Base-by-base conservation (phyloP, 2,797 vertebrate genomes). In the Sebastes steindachneri region DNA sequence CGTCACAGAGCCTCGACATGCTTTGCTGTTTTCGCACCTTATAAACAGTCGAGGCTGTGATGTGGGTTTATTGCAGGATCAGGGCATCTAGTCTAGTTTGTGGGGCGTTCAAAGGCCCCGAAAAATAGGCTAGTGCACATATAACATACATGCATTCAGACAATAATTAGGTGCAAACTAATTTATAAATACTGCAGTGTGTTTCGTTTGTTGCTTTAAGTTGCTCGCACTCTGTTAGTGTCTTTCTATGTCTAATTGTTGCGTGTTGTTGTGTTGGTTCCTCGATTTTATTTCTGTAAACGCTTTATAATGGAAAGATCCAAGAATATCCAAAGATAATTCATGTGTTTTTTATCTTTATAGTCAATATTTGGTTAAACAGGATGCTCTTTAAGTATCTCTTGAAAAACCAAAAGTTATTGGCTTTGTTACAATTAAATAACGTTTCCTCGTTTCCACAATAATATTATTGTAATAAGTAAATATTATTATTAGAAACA, bases 11-110 rank as follows among this genome's bases (percentile, higher is more conserved):
- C 64, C 75, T 77, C 63, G 10, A 41, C 84, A 72, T 79, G 84
- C 82, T 84, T 68, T 68, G 68, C 79, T 76, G 54, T 75, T 86
- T 92, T 93, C 86, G 84, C 94, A 94, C 90, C 96, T 97, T 96
- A 97, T 98, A 98, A 98, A 98, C 89, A 94, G 95, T 95, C 95
- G 96, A 95, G 95, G 92, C 95, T 94, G 95, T 95, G 95, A 96
- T 97, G 95, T 96, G 95, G 94, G 95, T 97, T 98, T 97, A 97
- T 96, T 96, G 93, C 89, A 73, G 87, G 93, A 45, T 45, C 41
- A 89, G 93, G 92, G 93, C 94, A 88, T 91, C 91, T 93, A 92
- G 92, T 89, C 90, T 86, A 85, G 93, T 96, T 88, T 45, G 74
- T 91, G 86, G 2, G 59, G 21, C 25, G 45, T 73, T 72, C 62